Evolutionary conservation across 2,888 invertebrate genomes (phyloP).

Genomic region (Xylota sylvarum): DNA sequence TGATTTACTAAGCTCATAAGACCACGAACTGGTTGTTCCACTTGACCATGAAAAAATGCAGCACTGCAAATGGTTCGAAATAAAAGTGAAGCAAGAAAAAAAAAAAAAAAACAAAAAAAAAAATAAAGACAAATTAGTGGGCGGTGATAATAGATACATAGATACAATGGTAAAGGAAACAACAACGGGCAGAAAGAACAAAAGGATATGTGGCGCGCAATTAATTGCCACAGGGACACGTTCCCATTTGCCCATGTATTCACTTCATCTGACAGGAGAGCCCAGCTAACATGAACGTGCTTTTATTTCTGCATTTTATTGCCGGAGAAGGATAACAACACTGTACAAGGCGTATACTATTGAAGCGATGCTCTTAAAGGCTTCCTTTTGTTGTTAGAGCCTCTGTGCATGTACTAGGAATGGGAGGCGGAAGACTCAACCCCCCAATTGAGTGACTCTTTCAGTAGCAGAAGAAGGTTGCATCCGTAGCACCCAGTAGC

Average conservation of each 20-base stretch:
- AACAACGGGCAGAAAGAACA: slow-evolving; percentile 51
- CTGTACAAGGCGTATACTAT: slow-evolving; percentile 46
- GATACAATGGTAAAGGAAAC: slow-evolving; percentile 21
- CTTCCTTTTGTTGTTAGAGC: slow-evolving; percentile 66
- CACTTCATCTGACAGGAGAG: slow-evolving; percentile 64
- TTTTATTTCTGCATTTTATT: slow-evolving; percentile 75
- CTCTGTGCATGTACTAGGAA: slow-evolving; percentile 26
- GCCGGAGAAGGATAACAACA: slow-evolving; percentile 45
- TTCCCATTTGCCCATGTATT: slow-evolving; percentile 70
- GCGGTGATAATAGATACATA: slow-evolving; percentile 14
- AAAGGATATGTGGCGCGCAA: slow-evolving; percentile 60
- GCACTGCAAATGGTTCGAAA: slow-evolving; percentile 86
- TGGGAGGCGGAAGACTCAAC: slow-evolving; percentile 13
- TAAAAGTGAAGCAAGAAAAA: slow-evolving; percentile 26
- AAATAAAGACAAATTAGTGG: slow-evolving; percentile 37
- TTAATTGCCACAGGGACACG: slow-evolving; percentile 72
- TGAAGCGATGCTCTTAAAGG: slow-evolving; percentile 68
- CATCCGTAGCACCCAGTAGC: slow-evolving; percentile 8
- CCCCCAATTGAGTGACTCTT: slow-evolving; percentile 38
- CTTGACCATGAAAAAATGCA: slow-evolving; percentile 97
- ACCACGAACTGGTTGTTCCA: slow-evolving; percentile 95
- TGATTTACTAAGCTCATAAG: slow-evolving; percentile 93
- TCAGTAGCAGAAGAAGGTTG: slow-evolving; percentile 30
- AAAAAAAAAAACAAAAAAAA: slow-evolving; percentile 19
- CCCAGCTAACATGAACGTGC: slow-evolving; percentile 62